Base-by-base conservation (phyloP, 2,888 invertebrate genomes). In the Drosophila neotestacea region DNA sequence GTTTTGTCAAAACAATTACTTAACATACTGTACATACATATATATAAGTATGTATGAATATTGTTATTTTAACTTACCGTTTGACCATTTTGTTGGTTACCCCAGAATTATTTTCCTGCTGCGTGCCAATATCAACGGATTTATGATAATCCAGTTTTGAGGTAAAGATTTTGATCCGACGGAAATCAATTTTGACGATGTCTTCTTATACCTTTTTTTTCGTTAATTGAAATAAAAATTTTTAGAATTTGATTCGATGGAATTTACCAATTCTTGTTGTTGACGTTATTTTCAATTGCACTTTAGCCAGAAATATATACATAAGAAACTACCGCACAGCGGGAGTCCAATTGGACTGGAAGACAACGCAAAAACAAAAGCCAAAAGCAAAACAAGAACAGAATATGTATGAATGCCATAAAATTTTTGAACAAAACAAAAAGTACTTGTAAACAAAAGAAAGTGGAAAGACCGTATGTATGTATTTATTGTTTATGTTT, bases 41-140 rank as follows among this genome's bases (percentile, higher is more conserved):
- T n/a, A n/a, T n/a, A 32, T 32, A 32, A 1, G 7, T 32, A 32
- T 4, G 4, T 6, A 32, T 1, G 32, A 2, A 32, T 7, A 22
- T 10, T 0, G n/a, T 16, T 34, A 11, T 50, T 32, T 61, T 1
- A 16, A 91, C 92, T 90, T 85, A 92, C 92, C 92, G 92, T 90
- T 93, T 92, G 84, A 92, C 93, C 92, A 92, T 92, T 89, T 92
- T 92, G 91, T 91, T 91, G 90, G 91, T 92, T 91, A 91, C 91
- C 90, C 91, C 91, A 89, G 91, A 91, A 81, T 92, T 92, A 80
- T 92, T 92, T 90, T 92, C 92, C 91, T 92, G 92, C 81, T 92
- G 90, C 90, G 92, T 90, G 89, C 92, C 92, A 90, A 92, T 92
- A 82, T 91, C 92, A 89, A 91, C 92, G 89, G 91, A 91, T 92